Percentiles rank a stretch among this genome's conserved stretches.
Evolutionary conservation across 2,797 vertebrate genomes (phyloP).

Genomic region (Hippoglossus hippoglossus): DNA sequence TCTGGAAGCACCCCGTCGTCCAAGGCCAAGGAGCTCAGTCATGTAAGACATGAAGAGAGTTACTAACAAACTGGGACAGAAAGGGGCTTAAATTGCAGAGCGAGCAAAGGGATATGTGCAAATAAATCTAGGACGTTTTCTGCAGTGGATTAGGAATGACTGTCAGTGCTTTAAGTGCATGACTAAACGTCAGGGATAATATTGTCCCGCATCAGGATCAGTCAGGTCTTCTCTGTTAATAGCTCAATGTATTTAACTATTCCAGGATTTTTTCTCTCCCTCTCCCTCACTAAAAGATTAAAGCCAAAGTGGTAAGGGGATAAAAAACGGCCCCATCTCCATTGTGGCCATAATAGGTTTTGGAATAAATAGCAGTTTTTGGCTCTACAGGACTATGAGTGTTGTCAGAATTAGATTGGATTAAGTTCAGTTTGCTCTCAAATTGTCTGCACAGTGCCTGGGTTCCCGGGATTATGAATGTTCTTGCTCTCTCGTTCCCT

Average conservation of each 20-base stretch:
- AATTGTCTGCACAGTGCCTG: slow-evolving; percentile 78
- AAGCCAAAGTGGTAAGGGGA: slow-evolving; percentile 81
- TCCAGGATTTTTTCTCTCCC: slow-evolving; percentile 68
- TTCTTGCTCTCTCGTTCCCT: slow-evolving; percentile 64
- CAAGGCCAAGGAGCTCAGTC: slow-evolving; percentile 99
- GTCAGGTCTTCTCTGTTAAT: slow-evolving; percentile 82
- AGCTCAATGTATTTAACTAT: slow-evolving; percentile 85
- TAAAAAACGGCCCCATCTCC: slow-evolving; percentile 79
- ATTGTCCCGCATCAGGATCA: slow-evolving; percentile 83
- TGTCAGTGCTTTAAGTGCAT: slow-evolving; percentile 84
- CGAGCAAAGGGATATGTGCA: slow-evolving; percentile 69
- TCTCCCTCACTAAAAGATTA: slow-evolving; percentile 80
- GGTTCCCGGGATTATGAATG: slow-evolving; percentile 71
- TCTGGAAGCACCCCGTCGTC: slow-evolving; percentile 99
- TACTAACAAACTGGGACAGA: slow-evolving; percentile 65
- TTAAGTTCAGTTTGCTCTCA: slow-evolving; percentile 81
- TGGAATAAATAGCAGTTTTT: slow-evolving; percentile 87
- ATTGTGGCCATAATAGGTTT: slow-evolving; percentile 87
- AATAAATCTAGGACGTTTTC: slow-evolving; percentile 74
- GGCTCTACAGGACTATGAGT: slow-evolving; percentile 78
- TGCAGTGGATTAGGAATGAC: slow-evolving; percentile 80
- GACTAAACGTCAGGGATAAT: slow-evolving; percentile 86
- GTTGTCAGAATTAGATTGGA: slow-evolving; percentile 86
- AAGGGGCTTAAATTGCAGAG: slow-evolving; percentile 67
- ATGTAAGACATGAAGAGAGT: slow-evolving; percentile 87